Percentiles rank a stretch among this genome's conserved stretches.
phyloP scores from a whole-genome alignment of 2,888 invertebrate genomes.

The Resseliella maxima region DNA sequence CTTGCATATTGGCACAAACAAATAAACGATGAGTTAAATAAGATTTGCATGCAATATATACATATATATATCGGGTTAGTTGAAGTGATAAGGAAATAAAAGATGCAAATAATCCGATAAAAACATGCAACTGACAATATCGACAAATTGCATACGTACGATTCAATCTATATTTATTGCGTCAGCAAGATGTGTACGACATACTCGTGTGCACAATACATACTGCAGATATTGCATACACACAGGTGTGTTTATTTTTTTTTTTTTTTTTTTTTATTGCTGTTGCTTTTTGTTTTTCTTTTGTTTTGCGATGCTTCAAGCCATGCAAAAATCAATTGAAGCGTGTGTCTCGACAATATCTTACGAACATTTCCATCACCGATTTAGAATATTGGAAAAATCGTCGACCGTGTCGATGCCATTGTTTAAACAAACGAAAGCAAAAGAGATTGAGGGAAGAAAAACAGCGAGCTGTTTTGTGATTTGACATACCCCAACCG shows the following conservation, averaged over 20 bases:
- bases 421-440: not conserved
- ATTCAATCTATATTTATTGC: not conserved
- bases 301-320: not conserved
- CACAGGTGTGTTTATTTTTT: too few relatives aligned
- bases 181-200: not conserved
- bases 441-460: not conserved
- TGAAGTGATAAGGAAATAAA: not conserved
- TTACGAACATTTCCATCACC: not conserved
- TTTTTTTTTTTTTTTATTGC: too few relatives aligned
- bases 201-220: not conserved
- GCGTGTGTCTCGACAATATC: not conserved
- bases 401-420: not conserved
- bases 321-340: not conserved
- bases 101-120: not conserved
- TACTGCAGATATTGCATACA: too few relatives aligned
- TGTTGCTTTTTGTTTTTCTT: too few relatives aligned
- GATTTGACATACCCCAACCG: not conserved
- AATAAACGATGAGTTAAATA: not conserved
- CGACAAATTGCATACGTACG: not conserved
- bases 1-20: not conserved
- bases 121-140: not conserved
- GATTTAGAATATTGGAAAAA: slow-evolving; percentile 5
- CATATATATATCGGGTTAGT: too few relatives aligned
- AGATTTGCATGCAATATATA: not conserved
- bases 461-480: not conserved